Base-by-base conservation (phyloP, 2,888 invertebrate genomes). In the Tineola bisselliella region DNA sequence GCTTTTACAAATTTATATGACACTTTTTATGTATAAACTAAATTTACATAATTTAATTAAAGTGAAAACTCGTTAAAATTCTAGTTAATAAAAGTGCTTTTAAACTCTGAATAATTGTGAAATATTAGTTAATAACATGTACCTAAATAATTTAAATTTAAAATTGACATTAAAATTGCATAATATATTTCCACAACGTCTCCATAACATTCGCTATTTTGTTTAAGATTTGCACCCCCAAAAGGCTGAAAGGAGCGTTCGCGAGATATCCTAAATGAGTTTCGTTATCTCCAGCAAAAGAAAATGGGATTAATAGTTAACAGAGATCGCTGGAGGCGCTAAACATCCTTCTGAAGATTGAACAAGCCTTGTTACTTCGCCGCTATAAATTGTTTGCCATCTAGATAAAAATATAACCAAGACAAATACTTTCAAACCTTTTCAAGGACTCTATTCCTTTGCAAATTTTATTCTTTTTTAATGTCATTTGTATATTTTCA, bases 241-340 rank as follows among this genome's bases (percentile, higher is more conserved):
- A 86, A 84, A 79, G 73, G 77, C 72, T 77, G 81, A 79, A 81
- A 79, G 80, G 76, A 64, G 79, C 81, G 78, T 80, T 79, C 69
- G 74, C 76, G 70, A 81, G 84, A 82, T 86, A 86, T 86, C 84
- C 81, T 82, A 81, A 87, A 86, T 83, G 84, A 84, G 86, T 86
- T 86, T 84, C 82, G 82, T 86, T 87, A 86, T 86, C 86, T 84
- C 69, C 66, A 69, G 75, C 75, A 73, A 81, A 81, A 81, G 83
- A 83, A 84, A 84, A 86, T 79, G 76, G 81, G 76, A 82, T 84
- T 82, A 84, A 81, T 84, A 86, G 84, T 83, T 81, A 84, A 81
- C 79, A 77, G 77, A 72, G 75, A 74, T 74, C 73, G 72, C 73
- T 70, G 67, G 69, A 73, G 74, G 74, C 75, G 76, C 71, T 76